These are phyloP conservation scores for Tupiocoris notatus DNA, from an alignment of 2,888 invertebrate genomes.

Conservation along the genomic window DNA sequence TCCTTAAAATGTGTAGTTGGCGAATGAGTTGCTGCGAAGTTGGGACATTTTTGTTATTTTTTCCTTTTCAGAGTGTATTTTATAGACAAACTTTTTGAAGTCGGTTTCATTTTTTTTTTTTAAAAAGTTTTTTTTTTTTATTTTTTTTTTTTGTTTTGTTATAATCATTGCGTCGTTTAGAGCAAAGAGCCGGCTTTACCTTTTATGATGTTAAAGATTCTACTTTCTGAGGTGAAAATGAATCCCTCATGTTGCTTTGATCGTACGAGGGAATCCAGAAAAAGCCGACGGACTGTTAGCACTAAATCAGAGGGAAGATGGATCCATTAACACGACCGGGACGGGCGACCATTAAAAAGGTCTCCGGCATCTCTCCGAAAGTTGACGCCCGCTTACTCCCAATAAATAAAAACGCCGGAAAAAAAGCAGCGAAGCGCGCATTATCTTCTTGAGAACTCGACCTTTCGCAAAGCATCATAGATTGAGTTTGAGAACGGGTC, in stretches of 20 bases:
- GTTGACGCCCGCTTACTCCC: slow-evolving; percentile 10
- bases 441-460: background rate
- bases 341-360: slow-evolving; percentile 14
- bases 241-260: background rate
- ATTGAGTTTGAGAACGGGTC: background rate
- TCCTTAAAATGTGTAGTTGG: no score
- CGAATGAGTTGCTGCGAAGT: no score
- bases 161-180: no score
- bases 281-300: slow-evolving; percentile 13
- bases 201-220: background rate
- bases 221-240: background rate
- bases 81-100: no score
- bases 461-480: slow-evolving; percentile 7
- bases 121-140: no score
- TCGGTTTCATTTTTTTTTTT: no score
- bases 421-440: no score
- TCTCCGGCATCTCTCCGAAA: slow-evolving; percentile 4
- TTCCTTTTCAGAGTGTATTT: no score
- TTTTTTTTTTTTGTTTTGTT: no score
- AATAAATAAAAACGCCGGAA: slow-evolving; percentile 22
- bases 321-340: slow-evolving; percentile 18
- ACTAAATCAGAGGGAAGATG: slow-evolving; percentile 19
- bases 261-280: background rate
- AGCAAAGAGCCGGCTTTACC: no score
- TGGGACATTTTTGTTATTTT: no score